These are phyloP conservation scores for Coluber constrictor DNA, from an alignment of 2,797 vertebrate genomes.

Conservation along the genomic window DNA sequence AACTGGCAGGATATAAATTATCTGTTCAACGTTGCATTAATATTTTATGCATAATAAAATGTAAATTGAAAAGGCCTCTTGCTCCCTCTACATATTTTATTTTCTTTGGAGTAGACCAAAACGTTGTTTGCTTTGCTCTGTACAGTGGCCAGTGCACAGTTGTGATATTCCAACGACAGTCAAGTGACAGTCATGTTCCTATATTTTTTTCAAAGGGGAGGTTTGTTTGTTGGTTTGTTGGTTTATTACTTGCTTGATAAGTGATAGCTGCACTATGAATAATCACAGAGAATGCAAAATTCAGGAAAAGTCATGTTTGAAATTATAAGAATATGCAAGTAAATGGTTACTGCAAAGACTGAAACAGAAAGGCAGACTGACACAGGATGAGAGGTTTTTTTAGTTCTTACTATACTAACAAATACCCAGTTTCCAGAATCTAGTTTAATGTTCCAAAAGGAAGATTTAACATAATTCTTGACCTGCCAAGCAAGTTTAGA, in stretches of 20 bases:
- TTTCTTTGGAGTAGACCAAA: neutral
- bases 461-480: neutral
- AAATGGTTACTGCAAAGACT: neutral
- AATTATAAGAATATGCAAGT: neutral
- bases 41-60: conserved; percentile 21
- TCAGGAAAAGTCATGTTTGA: neutral
- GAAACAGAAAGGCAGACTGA: neutral
- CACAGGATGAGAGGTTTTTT: neutral
- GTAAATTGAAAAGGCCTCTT: neutral
- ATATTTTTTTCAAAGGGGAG: neutral
- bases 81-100: neutral
- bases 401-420: neutral
- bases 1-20: conserved; percentile 31
- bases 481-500: neutral
- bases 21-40: neutral
- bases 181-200: neutral
- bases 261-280: neutral
- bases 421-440: neutral
- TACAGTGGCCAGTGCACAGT: neutral
- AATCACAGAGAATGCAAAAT: neutral
- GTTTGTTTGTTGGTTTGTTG: neutral
- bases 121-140: neutral
- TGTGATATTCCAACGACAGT: neutral
- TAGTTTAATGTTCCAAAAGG: neutral
- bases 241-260: neutral